phyloP scores from a whole-genome alignment of 2,888 invertebrate genomes.

The Syritta pipiens region DNA sequence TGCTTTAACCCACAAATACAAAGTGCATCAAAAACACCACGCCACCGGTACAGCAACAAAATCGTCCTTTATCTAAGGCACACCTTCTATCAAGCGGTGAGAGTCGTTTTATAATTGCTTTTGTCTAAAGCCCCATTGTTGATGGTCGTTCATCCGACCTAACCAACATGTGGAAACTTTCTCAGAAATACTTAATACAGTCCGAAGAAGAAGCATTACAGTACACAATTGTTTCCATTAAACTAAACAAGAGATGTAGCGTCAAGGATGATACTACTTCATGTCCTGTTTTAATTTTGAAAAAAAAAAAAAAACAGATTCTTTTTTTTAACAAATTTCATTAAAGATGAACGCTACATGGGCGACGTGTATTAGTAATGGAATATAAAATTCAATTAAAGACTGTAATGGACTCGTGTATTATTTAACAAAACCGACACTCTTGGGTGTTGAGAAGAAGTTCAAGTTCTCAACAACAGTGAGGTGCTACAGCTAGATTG shows the following conservation, averaged over 20 bases:
- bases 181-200: constrained; percentile 57
- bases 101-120: constrained; percentile 60
- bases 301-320: constrained; percentile 1
- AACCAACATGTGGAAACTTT: constrained; percentile 59
- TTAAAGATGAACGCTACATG: constrained; percentile 48
- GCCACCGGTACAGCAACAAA: no score
- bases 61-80: no score
- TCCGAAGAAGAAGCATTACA: constrained; percentile 51
- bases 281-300: constrained; percentile 36
- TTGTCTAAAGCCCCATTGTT: constrained; percentile 46
- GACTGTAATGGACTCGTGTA: constrained; percentile 49
- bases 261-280: constrained; percentile 41
- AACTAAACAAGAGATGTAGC: constrained; percentile 49
- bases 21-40: no score
- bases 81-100: constrained; percentile 12
- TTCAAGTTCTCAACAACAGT: not conserved
- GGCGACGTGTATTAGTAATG: constrained; percentile 16
- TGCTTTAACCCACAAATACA: no score
- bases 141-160: constrained; percentile 3
- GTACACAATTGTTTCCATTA: constrained; percentile 65
- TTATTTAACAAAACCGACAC: constrained; percentile 36
- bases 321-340: constrained; percentile 36
- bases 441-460: not conserved
- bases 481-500: no score
- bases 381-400: constrained; percentile 42